phyloP scores from a whole-genome alignment of 35 echinoderm and acorn worm species.

The Lytechinus variegatus region DNA sequence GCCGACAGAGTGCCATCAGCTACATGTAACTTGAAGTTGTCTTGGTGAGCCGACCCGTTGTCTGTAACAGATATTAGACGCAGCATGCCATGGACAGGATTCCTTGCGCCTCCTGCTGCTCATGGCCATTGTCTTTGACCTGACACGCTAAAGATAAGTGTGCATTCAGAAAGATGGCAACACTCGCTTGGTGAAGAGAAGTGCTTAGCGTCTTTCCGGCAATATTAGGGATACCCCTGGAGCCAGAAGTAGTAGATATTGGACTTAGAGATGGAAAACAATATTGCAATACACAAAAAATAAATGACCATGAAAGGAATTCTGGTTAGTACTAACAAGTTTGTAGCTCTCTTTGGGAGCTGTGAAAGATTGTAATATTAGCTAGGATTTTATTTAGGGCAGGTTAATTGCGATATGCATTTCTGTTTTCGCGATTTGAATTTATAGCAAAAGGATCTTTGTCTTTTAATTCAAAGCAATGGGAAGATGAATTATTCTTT shows the following conservation, averaged over 20 bases:
- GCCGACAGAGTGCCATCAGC: background rate
- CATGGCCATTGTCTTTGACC: conserved; percentile 11
- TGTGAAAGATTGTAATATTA: background rate
- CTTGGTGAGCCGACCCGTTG: conserved; percentile 8
- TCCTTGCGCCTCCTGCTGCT: conserved; percentile 33
- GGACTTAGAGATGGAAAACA: background rate
- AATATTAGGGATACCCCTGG: background rate
- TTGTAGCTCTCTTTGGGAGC: background rate
- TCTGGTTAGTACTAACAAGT: background rate
- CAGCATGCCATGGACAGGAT: conserved; percentile 22
- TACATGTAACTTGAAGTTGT: background rate
- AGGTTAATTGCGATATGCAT: background rate
- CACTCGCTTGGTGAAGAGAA: background rate
- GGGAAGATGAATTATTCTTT: background rate
- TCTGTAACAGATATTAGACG: conserved; percentile 23
- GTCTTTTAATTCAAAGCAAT: background rate
- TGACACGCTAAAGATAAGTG: conserved; percentile 9
- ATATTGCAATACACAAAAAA: background rate
- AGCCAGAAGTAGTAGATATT: background rate
- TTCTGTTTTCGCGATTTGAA: background rate
- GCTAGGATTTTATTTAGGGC: background rate
- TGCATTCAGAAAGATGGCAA: background rate
- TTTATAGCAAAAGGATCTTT: background rate
- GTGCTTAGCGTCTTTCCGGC: background rate
- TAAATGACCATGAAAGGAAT: background rate